Base-by-base conservation (phyloP, 2,888 invertebrate genomes). In the Pseudanteris insignis region DNA sequence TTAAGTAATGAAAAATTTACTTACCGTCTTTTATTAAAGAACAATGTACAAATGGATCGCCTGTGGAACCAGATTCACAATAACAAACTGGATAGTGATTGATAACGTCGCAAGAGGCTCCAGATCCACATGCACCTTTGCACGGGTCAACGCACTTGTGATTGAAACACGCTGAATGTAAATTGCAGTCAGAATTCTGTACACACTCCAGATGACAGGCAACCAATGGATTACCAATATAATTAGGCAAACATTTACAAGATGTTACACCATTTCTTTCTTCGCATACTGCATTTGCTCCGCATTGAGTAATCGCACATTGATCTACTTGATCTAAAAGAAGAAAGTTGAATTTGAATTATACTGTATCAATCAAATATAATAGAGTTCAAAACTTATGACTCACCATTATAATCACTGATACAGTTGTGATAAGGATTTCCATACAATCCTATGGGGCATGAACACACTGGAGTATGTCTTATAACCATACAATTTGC, bases 191-290 rank as follows among this genome's bases (percentile, higher is more conserved):
- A 10, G 88, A 86, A 74, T 93, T 93, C 7, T 90, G 85, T 1
- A 92, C 88, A 79, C 93, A 94, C 79, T 92, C 88, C 1, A 91
- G 90, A 40, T 87, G 85, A 70, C 91, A 92, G 3, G 88, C 88
- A 60, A 88, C 81, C 67, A 87, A 87, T 0, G 94, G 91, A 81
- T 93, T 90, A 33, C 94, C 94, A 67, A 85, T 89, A 79, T 89
- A 93, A 38, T 87, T 88, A 48, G 85, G 84, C 51, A 86, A 83
- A 75, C 93, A 93, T 63, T 86, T 83, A 73, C 93, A 93, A 5
- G 86, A 82, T 2, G 88, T 81, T 1, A 85, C 85, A n/a, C 87
- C 87, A 65, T 84, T 84, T 37, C 83, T 79, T 67, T 90, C 86
- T 65, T 86, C 85, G 74, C 94, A 94, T 54, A 86, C 85, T 1